Evolutionary conservation across 2,113 vertebrate species (phyloP), one percentile per base, ranked within the genome.

Genomic region (Gadus macrocephalus): DNA sequence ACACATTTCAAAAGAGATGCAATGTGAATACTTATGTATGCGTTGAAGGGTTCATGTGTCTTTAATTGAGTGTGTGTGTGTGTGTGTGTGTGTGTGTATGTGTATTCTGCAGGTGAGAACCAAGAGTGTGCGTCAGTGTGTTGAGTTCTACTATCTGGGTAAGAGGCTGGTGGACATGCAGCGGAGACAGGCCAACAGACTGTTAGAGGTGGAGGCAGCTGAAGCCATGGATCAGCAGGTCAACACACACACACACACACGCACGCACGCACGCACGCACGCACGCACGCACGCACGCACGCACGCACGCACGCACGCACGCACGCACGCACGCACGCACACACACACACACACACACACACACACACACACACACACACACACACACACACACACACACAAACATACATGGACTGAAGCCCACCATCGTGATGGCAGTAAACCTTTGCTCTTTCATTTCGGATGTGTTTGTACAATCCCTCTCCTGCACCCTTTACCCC

Each of bases 111-210:
- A 94, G 93, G 88, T 93, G 68, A 87, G 64, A 71, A 88, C 89
- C 0, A 93, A 93, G 79, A 83, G 72, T 0, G 77, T 86, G 42
- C 38, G 73, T 35, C 89, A 93, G 70, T 94, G 93, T 60, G 87
- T 94, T 20, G 93, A 93, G 85, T 93, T 89, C 80, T 94, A 92
- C 78, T 94, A 93, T 77, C 82, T 90, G 61, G 85, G 74, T 65
- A 93, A 91, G 74, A 90, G 81, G 76, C 86, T 88, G 9, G 75
- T 66, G 35, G 89, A 90, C 49, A 92, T 90, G 70, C 89, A 88
- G 79, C 86, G 79, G 69, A 90, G 88, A 53, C 77, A 49, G 42
- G 12, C 42, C 2, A 9, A 49, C 42, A 49, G 42, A 49, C 7
- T 12, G 42, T 14, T 1, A 9, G 42, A 81, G 53, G 68, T 27